phyloP scores from a whole-genome alignment of 2,113 vertebrate genomes.

The Aldabrachelys gigantea region DNA sequence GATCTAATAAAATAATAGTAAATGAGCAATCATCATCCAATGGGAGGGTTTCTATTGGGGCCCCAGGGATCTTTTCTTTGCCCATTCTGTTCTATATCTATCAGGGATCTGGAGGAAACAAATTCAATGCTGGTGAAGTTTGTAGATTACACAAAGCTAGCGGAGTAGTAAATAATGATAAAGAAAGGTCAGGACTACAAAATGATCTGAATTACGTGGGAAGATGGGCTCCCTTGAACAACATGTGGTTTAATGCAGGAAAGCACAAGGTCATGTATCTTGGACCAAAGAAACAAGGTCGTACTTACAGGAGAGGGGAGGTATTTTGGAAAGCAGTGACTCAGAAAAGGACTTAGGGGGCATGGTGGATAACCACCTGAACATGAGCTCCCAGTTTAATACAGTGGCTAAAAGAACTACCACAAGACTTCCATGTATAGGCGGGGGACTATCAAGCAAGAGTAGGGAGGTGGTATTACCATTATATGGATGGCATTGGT shows the following conservation, averaged over 20 bases:
- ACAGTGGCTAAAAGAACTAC: conserved; percentile 7
- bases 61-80: fast-evolving
- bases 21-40: not conserved
- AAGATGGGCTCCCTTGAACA: not conserved
- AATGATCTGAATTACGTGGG: not conserved
- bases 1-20: not conserved
- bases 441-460: not conserved
- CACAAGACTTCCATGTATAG: conserved; percentile 8
- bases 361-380: not conserved
- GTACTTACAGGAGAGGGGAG: not conserved
- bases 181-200: not conserved
- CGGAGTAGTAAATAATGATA: not conserved
- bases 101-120: not conserved
- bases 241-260: fast-evolving
- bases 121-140: not conserved
- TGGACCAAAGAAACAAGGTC: not conserved
- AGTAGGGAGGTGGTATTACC: conserved; percentile 4
- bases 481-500: conserved; percentile 1
- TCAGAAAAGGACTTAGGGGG: not conserved
- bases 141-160: not conserved
- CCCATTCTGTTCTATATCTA: fast-evolving
- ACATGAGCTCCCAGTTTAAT: not conserved
- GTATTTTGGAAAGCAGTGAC: conserved; percentile 2
- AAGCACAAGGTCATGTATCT: fast-evolving
- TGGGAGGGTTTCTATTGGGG: not conserved